phyloP scores from a whole-genome alignment of 2,797 vertebrate genomes.

The Buceros bicornis region DNA sequence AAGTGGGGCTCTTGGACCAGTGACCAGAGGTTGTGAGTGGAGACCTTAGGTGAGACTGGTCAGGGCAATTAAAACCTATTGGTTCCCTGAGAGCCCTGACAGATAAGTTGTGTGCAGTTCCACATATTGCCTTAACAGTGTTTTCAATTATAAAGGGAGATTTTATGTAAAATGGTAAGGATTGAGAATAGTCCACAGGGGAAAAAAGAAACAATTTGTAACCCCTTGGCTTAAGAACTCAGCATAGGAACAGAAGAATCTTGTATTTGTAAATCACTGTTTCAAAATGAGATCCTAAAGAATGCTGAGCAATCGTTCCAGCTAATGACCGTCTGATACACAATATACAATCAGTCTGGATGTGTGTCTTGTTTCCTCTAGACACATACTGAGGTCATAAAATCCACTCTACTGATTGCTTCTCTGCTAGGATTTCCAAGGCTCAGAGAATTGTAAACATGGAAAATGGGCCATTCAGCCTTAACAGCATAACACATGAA shows the following conservation, averaged over 20 bases:
- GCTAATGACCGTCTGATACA: not conserved
- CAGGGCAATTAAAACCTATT: not conserved
- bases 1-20: not conserved
- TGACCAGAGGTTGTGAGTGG: not conserved
- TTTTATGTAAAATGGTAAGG: not conserved
- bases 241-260: not conserved
- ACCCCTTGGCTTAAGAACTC: not conserved
- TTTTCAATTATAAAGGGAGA: not conserved
- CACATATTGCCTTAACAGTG: not conserved
- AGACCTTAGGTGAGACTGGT: not conserved
- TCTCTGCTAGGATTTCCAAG: conserved; percentile 18
- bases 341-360: conserved; percentile 13
- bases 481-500: not conserved
- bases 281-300: conserved; percentile 24
- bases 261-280: not conserved
- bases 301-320: conserved; percentile 35
- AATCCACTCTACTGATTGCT: conserved; percentile 12
- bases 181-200: not conserved
- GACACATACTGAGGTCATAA: not conserved
- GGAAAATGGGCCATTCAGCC: not conserved
- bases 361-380: conserved; percentile 22
- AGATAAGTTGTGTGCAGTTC: not conserved
- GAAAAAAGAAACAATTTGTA: not conserved
- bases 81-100: not conserved
- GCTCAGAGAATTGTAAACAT: not conserved